Conservation (phyloP, 1,140 invertebrate genomes). For the Protaetia brevitarsis region DNA sequence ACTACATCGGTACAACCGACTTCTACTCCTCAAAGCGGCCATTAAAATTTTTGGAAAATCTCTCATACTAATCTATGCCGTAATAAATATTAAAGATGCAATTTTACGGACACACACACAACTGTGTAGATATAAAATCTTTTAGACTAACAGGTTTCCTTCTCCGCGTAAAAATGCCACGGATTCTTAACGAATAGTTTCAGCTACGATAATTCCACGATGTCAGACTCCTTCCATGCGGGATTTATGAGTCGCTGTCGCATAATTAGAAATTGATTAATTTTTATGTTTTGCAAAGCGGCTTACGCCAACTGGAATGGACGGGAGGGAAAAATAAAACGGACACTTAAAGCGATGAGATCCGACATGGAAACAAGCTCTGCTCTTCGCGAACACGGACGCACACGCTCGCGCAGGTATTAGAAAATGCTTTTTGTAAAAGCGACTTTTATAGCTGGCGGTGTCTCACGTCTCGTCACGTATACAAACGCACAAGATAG, state of each 20-base stretch:
- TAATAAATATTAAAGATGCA: conserved; percentile 38
- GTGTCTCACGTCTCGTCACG: background rate
- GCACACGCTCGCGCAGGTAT: conserved; percentile 29
- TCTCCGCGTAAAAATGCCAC: conserved; percentile 31
- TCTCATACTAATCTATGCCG: conserved; percentile 26
- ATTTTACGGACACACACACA: conserved; percentile 26
- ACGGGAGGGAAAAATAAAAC: conserved; percentile 31
- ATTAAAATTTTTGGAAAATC: conserved; percentile 23
- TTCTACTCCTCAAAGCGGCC: background rate
- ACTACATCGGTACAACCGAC: background rate
- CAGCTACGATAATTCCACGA: conserved; percentile 36
- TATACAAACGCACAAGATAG: background rate
- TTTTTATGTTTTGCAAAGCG: conserved; percentile 44
- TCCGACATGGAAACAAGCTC: conserved; percentile 40
- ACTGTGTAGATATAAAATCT: conserved; percentile 28
- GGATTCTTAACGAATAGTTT: conserved; percentile 35
- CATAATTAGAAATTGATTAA: conserved; percentile 48
- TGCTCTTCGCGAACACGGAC: conserved; percentile 30
- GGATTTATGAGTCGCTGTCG: conserved; percentile 40
- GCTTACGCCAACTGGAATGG: conserved; percentile 26
- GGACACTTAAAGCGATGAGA: conserved; percentile 18
- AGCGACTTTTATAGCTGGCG: conserved; percentile 24
- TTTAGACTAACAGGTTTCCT: conserved; percentile 35
- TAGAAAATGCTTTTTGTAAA: conserved; percentile 46
- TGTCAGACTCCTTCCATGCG: conserved; percentile 24